Evolutionary conservation across 2,888 invertebrate genomes (phyloP), one percentile per base, ranked within the genome.

Genomic region (Clitarchus hookeri): DNA sequence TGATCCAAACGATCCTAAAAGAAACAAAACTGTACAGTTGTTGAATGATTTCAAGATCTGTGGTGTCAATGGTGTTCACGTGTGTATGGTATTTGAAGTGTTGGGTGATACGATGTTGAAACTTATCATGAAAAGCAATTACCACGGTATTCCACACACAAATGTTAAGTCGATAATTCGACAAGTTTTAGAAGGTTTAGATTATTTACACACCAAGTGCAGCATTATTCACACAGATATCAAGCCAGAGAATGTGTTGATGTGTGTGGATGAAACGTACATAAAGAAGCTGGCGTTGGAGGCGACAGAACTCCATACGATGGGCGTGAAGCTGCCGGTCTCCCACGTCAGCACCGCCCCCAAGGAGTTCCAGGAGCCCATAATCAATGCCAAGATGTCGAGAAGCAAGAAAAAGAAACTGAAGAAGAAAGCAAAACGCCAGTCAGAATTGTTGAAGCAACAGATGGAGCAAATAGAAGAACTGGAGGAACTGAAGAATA

Each of bases 1-100:
- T 89, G 99, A 99, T 92, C 96, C 97, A 84, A 91, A 92, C 88
- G 98, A 99, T 93, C 97, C 97, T 36, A 97, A 97, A 91, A 95
- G 98, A 90, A 97, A 98, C 91, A 98, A 98, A 93, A 98, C 98
- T 89, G 99, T 99, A 89, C 98, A 99, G 92, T 94, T 99, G 90
- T 93, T 99, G 89, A 99, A 99, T 92, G 98, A 99, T 93, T 99
- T 99, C 92, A 98, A 98, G 93, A 98, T 99, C 90, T 96, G 96
- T 88, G 99, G 99, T 89, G 96, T 99, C 84, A 99, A 99, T 93
- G 99, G 99, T 88, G 97, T 97, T 86, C 99, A 99, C 93, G 97
- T 99, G 89, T 99, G 99, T 92, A 99, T 99, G 99, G 99, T 99
- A 89, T 99, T 99, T 93, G 98, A 99, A 94, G 99, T 99, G 89